phyloP scores from a whole-genome alignment of 2,113 vertebrate genomes.

The Phocoena sinus region DNA sequence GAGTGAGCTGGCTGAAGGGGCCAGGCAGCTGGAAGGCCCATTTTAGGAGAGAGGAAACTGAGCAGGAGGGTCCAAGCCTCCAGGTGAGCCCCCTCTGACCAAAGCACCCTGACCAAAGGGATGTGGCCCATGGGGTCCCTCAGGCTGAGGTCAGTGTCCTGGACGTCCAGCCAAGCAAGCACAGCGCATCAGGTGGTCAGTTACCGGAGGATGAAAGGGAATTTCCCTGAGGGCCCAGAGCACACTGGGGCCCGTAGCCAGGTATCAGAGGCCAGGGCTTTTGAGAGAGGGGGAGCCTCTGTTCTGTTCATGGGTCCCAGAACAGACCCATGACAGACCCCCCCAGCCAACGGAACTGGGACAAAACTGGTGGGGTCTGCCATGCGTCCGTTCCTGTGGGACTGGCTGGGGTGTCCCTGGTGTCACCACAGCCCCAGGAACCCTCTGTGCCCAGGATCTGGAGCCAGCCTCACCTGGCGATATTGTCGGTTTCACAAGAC shows the following conservation, averaged over 20 bases:
- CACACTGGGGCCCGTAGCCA: background rate
- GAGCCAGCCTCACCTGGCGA: background rate
- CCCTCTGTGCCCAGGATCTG: background rate
- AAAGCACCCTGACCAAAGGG: background rate
- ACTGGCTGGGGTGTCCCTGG: background rate
- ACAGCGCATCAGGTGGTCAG: background rate
- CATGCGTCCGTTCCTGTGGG: background rate
- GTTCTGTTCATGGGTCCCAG: too few relatives aligned
- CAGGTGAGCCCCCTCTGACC: background rate
- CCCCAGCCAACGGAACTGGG: background rate
- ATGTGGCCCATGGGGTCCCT: background rate
- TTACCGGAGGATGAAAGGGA: background rate
- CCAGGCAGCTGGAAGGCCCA: background rate
- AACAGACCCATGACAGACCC: background rate
- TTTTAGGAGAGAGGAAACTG: background rate
- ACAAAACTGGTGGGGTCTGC: too few relatives aligned
- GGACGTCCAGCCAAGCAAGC: background rate
- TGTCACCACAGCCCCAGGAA: background rate
- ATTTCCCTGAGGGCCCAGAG: background rate
- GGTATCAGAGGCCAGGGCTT: background rate
- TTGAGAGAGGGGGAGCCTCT: background rate
- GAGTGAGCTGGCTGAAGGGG: background rate
- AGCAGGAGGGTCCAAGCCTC: background rate
- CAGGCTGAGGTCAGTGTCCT: background rate
- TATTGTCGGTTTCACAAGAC: background rate